phyloP scores from a whole-genome alignment of 2,888 invertebrate genomes.

The Andrena haemorrhoa region DNA sequence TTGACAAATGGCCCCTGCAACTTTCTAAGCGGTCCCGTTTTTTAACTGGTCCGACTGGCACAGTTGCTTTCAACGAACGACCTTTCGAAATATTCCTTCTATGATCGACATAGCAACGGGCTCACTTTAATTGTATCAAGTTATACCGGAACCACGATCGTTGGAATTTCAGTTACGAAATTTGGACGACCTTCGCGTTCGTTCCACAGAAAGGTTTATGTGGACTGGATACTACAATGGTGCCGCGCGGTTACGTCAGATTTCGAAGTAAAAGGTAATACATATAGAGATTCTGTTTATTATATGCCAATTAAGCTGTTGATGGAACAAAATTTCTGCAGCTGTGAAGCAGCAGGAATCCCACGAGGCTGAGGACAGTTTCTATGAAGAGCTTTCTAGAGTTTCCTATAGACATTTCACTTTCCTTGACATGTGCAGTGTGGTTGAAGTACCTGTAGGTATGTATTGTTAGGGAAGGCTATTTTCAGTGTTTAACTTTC shows the following conservation, averaged over 20 bases:
- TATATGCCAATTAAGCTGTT: not conserved
- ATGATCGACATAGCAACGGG: constrained; percentile 17
- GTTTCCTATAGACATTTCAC: not conserved
- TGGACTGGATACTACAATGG: not conserved
- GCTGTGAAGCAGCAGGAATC: not conserved
- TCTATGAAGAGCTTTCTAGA: not conserved
- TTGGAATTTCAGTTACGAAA: constrained; percentile 56
- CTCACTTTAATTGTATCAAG: constrained; percentile 26
- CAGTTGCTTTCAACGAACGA: constrained; percentile 39
- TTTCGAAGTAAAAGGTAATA: not conserved
- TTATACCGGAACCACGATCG: constrained; percentile 43
- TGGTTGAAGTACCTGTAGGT: not conserved
- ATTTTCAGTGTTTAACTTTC: not conserved
- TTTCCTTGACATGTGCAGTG: not conserved
- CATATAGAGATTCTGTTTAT: not conserved
- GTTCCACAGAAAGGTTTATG: constrained; percentile 16
- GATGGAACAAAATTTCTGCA: not conserved
- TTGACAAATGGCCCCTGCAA: constrained; percentile 1
- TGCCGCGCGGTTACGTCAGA: constrained; percentile 5
- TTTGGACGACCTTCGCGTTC: constrained; percentile 52
- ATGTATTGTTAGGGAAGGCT: not conserved
- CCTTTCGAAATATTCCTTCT: constrained; percentile 50
- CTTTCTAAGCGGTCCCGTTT: constrained; percentile 46
- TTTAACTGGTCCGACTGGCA: constrained; percentile 2
- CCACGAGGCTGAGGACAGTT: no score